Conservation (phyloP, 1,140 invertebrate genomes). For the Sinella curviseta region DNA sequence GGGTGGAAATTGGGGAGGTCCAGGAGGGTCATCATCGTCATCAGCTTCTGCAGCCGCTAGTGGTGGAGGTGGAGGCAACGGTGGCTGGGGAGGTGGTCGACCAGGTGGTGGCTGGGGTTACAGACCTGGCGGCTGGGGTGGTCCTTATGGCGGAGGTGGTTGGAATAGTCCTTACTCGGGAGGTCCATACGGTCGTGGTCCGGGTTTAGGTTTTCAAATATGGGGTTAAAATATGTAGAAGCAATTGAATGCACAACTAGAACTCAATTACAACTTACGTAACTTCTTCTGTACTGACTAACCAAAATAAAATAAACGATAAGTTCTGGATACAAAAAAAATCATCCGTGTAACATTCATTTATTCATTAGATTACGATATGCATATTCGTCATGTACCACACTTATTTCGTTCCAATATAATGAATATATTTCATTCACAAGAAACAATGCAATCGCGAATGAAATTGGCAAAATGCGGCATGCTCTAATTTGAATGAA, state of each 20-base stretch:
- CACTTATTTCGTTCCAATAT: no score
- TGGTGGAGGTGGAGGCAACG: background rate
- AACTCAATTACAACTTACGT: no score
- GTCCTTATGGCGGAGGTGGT: background rate
- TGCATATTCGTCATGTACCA: no score
- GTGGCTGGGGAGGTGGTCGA: background rate
- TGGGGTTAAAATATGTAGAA: slow-evolving; percentile 16
- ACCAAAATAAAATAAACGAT: no score
- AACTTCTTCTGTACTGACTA: no score
- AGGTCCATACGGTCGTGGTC: background rate
- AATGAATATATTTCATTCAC: no score
- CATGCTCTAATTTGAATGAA: no score
- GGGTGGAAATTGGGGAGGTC: background rate
- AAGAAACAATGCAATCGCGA: no score
- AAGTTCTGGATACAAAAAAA: no score
- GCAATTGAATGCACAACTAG: background rate
- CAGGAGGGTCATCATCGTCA: background rate
- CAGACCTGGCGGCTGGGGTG: background rate
- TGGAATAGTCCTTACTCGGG: background rate
- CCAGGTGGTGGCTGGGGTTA: background rate
- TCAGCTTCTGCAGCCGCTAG: slow-evolving; percentile 12
- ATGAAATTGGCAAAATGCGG: no score
- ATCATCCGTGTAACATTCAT: no score
- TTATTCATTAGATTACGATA: no score
- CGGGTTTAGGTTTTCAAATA: background rate